These are phyloP conservation scores for Larimichthys polyactis DNA, from an alignment of 2,113 vertebrate genomes.

Conservation along the genomic window DNA sequence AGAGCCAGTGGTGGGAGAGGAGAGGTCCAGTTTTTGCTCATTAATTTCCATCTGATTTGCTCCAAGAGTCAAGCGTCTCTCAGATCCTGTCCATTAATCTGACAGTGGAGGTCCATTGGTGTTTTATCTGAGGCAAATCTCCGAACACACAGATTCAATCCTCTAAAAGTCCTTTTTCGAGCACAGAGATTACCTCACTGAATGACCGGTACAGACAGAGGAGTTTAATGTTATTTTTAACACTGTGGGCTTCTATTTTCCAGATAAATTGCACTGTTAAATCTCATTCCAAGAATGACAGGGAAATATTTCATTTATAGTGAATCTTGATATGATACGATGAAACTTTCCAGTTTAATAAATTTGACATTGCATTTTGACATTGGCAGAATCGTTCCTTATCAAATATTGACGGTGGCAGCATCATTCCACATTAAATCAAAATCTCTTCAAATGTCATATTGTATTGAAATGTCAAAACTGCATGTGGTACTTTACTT, in stretches of 20 bases:
- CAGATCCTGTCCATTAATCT: constrained; percentile 82
- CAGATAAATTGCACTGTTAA: constrained; percentile 16
- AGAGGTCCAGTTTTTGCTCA: constrained; percentile 80
- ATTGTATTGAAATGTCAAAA: constrained; percentile 2
- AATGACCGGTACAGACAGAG: background rate
- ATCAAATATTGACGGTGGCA: constrained; percentile 15
- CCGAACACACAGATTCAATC: constrained; percentile 20
- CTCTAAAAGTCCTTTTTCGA: constrained; percentile 31
- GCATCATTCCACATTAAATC: constrained; percentile 12
- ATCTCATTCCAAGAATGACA: constrained; percentile 29
- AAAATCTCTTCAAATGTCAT: constrained; percentile 14
- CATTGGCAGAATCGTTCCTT: background rate
- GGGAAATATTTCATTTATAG: constrained; percentile 24
- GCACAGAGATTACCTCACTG: constrained; percentile 20
- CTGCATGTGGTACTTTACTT: background rate
- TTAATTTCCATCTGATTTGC: constrained; percentile 83
- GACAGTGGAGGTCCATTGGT: constrained; percentile 73
- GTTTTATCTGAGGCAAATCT: constrained; percentile 60
- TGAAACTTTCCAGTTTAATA: constrained; percentile 34
- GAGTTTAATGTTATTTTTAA: constrained; percentile 15
- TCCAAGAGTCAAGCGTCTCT: constrained; percentile 72
- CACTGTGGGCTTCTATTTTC: background rate
- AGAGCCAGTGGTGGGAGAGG: constrained; percentile 61
- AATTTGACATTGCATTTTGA: constrained; percentile 14
- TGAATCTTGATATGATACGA: constrained; percentile 21